Evolutionary conservation across 2,888 invertebrate species (phyloP), one percentile per base, ranked within the genome.

Genomic region (Andrena camellia): DNA sequence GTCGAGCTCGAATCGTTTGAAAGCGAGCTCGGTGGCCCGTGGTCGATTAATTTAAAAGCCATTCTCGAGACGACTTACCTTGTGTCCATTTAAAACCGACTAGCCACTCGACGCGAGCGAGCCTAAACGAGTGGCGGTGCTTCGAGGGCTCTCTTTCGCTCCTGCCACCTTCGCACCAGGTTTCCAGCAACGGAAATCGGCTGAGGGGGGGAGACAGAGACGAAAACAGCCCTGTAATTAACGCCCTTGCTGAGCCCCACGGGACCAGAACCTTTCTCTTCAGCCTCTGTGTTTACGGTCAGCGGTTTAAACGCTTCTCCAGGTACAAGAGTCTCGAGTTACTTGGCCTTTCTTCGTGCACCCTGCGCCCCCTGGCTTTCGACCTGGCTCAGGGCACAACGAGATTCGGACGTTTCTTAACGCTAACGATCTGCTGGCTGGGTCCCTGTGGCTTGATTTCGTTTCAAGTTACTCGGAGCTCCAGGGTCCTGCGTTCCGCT

Each of bases 281-380:
- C 57, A 67, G 68, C 63, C 81, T 77, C 77, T 81, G 80, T 85
- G 86, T 89, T 89, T 89, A 89, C 81, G 84, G 88, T 89, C 88
- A 89, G 88, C 82, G 89, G 86, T 89, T 89, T 86, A 88, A 89
- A 89, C 85, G 84, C 71, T 84, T 77, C 67, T 79, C 66, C 33
- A 17, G 73, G 73, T 57, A 75, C 83, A 83, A 89, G 81, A 84
- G 88, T 83, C 86, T 89, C 89, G 48, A 78, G 80, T 89, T 89
- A 86, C 89, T 29, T 8, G 29, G 54, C 31, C 63, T 52, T 81
- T 76, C 67, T 68, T 71, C 69, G 6, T 20, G 17, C 42, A 17
- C 42, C 48, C 57, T 54, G 35, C 29, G 6, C 50, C 35, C 57
- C 57, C 52, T 26, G 42, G 33, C 50, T 70, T 64, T n/a, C 33